These are phyloP conservation scores for Vulpes vulpes DNA, from an alignment of 2,113 vertebrate species.

Conservation along the genomic window DNA sequence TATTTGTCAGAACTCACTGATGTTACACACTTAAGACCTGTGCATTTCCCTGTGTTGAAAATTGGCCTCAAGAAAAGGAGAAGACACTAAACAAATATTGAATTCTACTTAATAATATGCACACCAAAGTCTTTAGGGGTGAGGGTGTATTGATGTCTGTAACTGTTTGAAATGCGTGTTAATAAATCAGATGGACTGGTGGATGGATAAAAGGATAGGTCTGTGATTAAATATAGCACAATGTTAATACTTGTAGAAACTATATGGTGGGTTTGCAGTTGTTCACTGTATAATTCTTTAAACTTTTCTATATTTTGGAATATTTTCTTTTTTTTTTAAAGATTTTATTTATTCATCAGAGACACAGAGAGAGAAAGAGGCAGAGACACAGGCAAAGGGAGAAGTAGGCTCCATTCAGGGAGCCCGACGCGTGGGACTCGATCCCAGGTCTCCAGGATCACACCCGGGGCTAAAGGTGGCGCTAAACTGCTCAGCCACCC, in stretches of 20 bases:
- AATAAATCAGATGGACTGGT: conserved; percentile 48
- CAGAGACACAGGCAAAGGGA: too few species aligned
- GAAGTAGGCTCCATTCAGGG: too few species aligned
- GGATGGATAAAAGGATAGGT: conserved; percentile 35
- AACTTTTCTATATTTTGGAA: conserved; percentile 29
- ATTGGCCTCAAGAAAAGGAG: background rate
- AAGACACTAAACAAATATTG: conserved; percentile 41
- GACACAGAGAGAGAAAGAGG: too few species aligned
- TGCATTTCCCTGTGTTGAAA: conserved; percentile 42
- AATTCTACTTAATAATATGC: conserved; percentile 44
- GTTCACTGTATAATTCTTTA: conserved; percentile 32
- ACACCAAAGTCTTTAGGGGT: background rate
- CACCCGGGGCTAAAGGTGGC: too few species aligned
- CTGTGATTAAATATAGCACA: conserved; percentile 4
- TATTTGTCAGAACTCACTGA: conserved; percentile 38
- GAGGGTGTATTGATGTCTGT: background rate
- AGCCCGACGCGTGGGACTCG: too few species aligned
- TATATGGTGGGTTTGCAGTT: conserved; percentile 28
- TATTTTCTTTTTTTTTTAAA: background rate
- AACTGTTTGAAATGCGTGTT: conserved; percentile 46
- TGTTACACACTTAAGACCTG: conserved; percentile 4
- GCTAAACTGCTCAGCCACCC: too few species aligned
- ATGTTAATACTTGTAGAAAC: conserved; percentile 7
- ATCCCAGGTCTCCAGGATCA: too few species aligned
- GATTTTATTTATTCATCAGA: too few species aligned